Conservation (phyloP, 53 echinoderm and acorn worm species). For the Paelopatides confundens region DNA sequence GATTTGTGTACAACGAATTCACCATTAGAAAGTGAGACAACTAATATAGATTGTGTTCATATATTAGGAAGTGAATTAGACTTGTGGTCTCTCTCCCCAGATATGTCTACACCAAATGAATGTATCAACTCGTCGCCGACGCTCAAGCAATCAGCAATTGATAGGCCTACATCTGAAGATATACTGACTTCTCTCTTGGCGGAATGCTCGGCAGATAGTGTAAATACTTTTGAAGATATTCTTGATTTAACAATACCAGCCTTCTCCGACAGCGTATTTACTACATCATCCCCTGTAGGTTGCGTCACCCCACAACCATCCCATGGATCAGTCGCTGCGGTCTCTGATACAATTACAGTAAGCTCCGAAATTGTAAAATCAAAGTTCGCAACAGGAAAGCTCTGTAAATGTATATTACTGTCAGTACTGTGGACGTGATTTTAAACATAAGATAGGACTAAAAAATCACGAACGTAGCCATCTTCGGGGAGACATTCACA, state of each 20-base stretch:
- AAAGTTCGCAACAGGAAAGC: background rate
- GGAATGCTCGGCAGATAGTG: background rate
- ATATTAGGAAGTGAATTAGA: no score
- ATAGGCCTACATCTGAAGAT: background rate
- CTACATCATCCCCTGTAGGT: background rate
- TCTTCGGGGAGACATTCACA: constrained; percentile 59
- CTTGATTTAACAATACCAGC: background rate
- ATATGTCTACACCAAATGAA: no score
- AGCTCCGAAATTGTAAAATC: no score
- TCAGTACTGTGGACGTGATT: constrained; percentile 63
- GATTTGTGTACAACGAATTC: no score
- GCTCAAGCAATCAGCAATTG: background rate
- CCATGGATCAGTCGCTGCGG: background rate
- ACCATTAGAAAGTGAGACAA: no score
- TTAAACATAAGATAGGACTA: constrained; percentile 83
- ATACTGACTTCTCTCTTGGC: constrained; percentile 1
- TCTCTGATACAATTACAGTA: no score
- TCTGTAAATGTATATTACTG: constrained; percentile 29
- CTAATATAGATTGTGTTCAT: no score
- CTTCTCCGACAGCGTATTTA: background rate
- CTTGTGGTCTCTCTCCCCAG: no score
- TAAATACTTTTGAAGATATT: background rate
- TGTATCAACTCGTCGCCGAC: background rate
- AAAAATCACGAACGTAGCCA: constrained; percentile 92
- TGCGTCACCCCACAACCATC: constrained; percentile 7